These are phyloP conservation scores for Scelioninae gen. 2 DNA, from an alignment of 2,888 invertebrate species.

Conservation along the genomic window DNA sequence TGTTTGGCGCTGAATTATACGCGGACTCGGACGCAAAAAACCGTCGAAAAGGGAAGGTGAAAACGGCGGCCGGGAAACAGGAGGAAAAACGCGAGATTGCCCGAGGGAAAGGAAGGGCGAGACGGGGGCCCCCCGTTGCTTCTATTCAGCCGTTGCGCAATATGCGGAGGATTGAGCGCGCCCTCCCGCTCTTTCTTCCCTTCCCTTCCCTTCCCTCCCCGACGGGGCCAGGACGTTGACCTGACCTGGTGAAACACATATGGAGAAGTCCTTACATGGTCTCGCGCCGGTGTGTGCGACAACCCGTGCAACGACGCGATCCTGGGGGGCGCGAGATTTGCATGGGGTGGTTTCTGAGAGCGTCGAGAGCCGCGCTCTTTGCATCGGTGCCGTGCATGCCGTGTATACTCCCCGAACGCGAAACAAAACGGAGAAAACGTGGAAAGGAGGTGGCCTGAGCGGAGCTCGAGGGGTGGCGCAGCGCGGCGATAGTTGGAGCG, in stretches of 20 bases:
- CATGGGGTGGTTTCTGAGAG: conserved; percentile 65
- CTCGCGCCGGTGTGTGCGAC: conserved; percentile 62
- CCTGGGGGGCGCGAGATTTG: conserved; percentile 68
- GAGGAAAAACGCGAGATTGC: conserved; percentile 44
- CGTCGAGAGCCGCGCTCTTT: conserved; percentile 59
- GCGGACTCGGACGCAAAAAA: conserved; percentile 53
- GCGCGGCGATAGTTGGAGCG: conserved; percentile 38
- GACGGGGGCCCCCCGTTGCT: conserved; percentile 62
- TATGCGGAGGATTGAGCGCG: conserved; percentile 67
- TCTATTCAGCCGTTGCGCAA: conserved; percentile 68
- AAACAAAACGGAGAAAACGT: conserved; percentile 41
- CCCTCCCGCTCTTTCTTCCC: conserved; percentile 52
- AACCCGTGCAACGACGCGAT: conserved; percentile 67
- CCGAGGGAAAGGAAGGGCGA: conserved; percentile 55
- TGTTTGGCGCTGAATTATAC: conserved; percentile 60
- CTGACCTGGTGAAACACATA: conserved; percentile 76
- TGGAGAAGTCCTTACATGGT: conserved; percentile 69
- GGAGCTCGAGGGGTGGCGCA: conserved; percentile 34
- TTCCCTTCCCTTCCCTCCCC: conserved; percentile 53
- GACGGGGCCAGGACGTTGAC: conserved; percentile 73
- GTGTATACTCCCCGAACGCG: conserved; percentile 26
- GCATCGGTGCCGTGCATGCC: conserved; percentile 38
- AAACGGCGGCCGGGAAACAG: conserved; percentile 21
- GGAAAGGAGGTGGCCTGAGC: conserved; percentile 27
- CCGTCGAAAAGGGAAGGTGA: conserved; percentile 6